Base-by-base conservation (phyloP, 2,888 invertebrate genomes). In the Melanostoma mellinum region DNA sequence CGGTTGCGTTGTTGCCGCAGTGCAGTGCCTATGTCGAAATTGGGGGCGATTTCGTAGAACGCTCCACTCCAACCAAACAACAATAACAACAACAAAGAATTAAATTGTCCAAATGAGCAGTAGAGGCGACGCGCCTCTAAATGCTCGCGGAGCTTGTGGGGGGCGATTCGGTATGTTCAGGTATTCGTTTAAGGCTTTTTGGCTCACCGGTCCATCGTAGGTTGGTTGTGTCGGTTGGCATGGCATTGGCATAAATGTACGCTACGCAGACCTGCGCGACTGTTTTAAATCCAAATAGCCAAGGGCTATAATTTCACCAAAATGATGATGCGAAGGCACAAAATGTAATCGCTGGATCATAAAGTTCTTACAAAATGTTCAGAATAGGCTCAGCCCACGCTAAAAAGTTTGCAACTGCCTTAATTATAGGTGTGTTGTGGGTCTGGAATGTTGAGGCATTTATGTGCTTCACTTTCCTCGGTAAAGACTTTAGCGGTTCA, bases 311-410 rank as follows among this genome's bases (percentile, higher is more conserved):
- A 85, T 85, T 85, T 85, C 85, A 85, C 85, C 85, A 55, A 85
- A 85, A 85, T 85, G 85, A 85, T 85, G 85, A 80, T 85, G 85
- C 85, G 75, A 84, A 85, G 85, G 80, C 75, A 85, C 85, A 85
- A 76, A 85, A 80, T 85, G 80, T 85, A 85, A 85, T 85, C 85
- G 85, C 72, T 85, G 85, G 38, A 85, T 85, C 85, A 85, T 85
- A 85, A 85, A 85, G 80, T 85, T 85, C 85, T 85, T 85, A 80
- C 85, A 85, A 85, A 80, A 85, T 85, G 85, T 85, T 85, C 80
- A 85, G 80, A 85, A 85, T 85, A 85, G 85, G 75, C 85, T 76
- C 85, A 80, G 85, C 85, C 85, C 85, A 85, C 85, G 85, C 85
- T 80, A 80, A 85, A 85, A 85, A 80, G 56, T 85, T 85, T 85